Evolutionary conservation across 2,797 vertebrate genomes (phyloP), one percentile per base, ranked within the genome.

Genomic region (Nasua narica): DNA sequence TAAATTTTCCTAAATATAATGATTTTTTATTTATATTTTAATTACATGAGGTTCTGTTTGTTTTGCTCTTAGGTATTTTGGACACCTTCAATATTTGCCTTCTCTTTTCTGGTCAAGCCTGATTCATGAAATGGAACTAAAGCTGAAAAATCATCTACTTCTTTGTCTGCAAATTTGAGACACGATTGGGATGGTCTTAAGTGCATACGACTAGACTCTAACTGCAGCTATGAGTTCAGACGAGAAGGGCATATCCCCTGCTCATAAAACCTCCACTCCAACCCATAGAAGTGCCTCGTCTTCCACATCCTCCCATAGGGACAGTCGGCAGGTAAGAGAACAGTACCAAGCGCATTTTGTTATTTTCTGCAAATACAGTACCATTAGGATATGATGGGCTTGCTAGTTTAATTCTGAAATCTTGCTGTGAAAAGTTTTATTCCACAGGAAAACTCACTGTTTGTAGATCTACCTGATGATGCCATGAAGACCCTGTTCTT

Each of bases 271-370:
- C 58, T 98, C 99, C 97, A 99, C 99, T n/a, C 99, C 99, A 4
- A 99, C 99, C 89, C 99, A 99, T 94, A 99, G 99, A 99, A 99
- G 99, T 98, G 99, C 99, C 98, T 99, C 99, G 35, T 99, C 99
- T 37, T 99, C 99, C 4, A 99, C 99, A 0, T 99, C 99, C 0
- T 99, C 99, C 94, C 99, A 99, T 98, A 99, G 99, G 74, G 99
- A 99, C 97, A 99, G 99, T 98, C 99, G 99, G 95, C 99, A 99
- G 99, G 99, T 99, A 98, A 99, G 99, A 92, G 94, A 91, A 96
- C 46, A 35, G 10, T 40, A 2, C 23, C 8, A 58, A 40, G 11
- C 40, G 5, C 3, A 18, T 69, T 74, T 94, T 69, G 27, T 81
- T 81, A 19, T 62, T 50, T 91, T 82, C n/a, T 46, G 16, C 52